Base-by-base conservation (phyloP, 2,797 vertebrate species). In the Syngnathus acus region DNA sequence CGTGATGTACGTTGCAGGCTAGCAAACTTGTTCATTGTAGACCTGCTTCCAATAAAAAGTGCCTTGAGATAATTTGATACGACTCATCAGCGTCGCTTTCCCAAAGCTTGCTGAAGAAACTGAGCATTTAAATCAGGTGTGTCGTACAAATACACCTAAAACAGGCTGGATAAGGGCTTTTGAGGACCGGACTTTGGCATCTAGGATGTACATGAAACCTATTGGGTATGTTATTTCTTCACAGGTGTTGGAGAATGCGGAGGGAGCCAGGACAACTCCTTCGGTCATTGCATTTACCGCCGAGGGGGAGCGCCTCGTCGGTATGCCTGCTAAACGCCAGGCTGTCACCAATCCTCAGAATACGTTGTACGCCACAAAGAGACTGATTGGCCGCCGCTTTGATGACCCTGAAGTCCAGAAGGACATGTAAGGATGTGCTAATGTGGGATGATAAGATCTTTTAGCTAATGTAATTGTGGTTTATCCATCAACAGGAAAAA, bases 291-390 rank as follows among this genome's bases (percentile, higher is more conserved):
- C 96, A 1, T 99, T 99, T 74, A 93, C 95, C 0, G 80, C 90
- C 0, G 96, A 99, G 0, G 95, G 95, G 0, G 97, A 99, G 61
- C 91, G 97, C 48, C 86, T 99, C 79, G 96, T 95, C 62, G 97
- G 97, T 5, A 99, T 99, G 95, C 97, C 97, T 0, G 97, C 97
- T 0, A 99, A 99, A 82, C 93, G 97, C 1, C 97, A 99, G 85
- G 87, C 96, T 0, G 95, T 99, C 47, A 99, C 96, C 26, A 99
- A 99, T 85, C 96, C 97, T 0, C 91, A 95, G 79, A 99, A 98
- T 86, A 99, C 97, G 0, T 90, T 99, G 68, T 99, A 98, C 0
- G 97, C 97, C 47, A 99, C 97, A 67, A 99, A 99, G 75, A 94
- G 96, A 37, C 92, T 99, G 48, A 99, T 99, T 1, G 97, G 97